Evolutionary conservation across 1,140 invertebrate genomes (phyloP).

Genomic region (Euwallacea fornicatus): DNA sequence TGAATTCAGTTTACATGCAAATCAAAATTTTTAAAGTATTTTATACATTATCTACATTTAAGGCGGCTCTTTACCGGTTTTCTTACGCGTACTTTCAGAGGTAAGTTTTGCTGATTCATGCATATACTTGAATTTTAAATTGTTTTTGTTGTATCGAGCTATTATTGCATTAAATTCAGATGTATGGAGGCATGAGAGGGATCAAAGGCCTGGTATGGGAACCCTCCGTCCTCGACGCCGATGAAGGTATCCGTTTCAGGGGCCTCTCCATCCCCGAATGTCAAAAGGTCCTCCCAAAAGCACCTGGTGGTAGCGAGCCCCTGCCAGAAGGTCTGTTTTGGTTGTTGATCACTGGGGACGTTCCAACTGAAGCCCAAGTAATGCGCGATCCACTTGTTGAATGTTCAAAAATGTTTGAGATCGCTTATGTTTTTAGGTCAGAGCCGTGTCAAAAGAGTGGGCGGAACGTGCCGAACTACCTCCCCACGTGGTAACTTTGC

Average conservation of each 20-base stretch:
- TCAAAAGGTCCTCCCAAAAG: conserved; percentile 83
- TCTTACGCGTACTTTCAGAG: too few relatives aligned
- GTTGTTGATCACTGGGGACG: conserved; percentile 83
- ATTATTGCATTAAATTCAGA: conserved; percentile 56
- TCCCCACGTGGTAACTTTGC: conserved; percentile 82
- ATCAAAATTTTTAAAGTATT: too few relatives aligned
- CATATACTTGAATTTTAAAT: too few relatives aligned
- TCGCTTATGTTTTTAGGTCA: conserved; percentile 53
- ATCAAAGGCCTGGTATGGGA: conserved; percentile 88
- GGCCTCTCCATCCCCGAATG: conserved; percentile 91
- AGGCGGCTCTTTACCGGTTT: too few relatives aligned
- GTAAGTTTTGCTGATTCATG: too few relatives aligned
- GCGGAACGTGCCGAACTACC: conserved; percentile 80
- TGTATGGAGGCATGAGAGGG: conserved; percentile 91
- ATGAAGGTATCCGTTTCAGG: conserved; percentile 88
- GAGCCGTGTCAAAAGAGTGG: conserved; percentile 82
- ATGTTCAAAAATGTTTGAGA: conserved; percentile 17
- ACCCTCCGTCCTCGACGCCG: conserved; percentile 85
- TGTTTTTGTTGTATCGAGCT: too few relatives aligned
- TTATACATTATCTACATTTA: too few relatives aligned
- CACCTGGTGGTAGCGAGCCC: conserved; percentile 74
- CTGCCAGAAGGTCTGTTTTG: conserved; percentile 90
- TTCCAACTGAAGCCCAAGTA: conserved; percentile 76
- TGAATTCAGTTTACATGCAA: too few relatives aligned
- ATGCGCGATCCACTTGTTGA: not conserved